These are phyloP conservation scores for Timema podura DNA, from an alignment of 2,888 invertebrate species.

Conservation along the genomic window DNA sequence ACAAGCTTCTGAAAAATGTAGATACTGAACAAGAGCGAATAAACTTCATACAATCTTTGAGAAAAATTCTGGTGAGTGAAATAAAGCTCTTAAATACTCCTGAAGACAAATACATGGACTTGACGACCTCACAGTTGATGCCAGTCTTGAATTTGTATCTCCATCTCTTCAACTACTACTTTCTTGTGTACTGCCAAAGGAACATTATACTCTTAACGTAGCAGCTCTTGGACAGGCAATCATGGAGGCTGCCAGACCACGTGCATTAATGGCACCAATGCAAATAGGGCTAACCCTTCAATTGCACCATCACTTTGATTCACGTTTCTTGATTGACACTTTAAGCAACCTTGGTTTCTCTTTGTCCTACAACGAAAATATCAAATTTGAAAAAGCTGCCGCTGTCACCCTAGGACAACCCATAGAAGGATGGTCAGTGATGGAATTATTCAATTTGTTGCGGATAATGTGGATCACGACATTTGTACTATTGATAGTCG, in stretches of 20 bases:
- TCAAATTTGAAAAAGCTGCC: background rate
- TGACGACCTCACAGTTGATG: conserved; percentile 12
- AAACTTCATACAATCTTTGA: conserved; percentile 3
- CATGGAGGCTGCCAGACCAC: conserved; percentile 22
- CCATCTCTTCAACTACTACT: background rate
- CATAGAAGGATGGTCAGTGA: background rate
- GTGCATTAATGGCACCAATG: conserved; percentile 17
- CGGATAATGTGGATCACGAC: conserved; percentile 7
- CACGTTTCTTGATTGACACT: conserved; percentile 25
- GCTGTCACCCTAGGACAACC: background rate
- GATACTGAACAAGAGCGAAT: conserved; percentile 14
- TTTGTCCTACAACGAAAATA: background rate
- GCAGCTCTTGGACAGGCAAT: conserved; percentile 25
- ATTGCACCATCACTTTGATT: conserved; percentile 27
- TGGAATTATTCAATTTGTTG: background rate
- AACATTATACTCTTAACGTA: conserved; percentile 15
- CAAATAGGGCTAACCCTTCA: conserved; percentile 27
- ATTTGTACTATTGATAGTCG: background rate
- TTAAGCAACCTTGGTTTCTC: background rate
- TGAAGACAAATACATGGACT: conserved; percentile 2
- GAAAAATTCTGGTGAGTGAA: background rate
- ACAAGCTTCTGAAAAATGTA: conserved; percentile 5
- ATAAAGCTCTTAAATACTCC: conserved; percentile 1
- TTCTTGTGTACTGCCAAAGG: conserved; percentile 1
- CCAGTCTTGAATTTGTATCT: conserved; percentile 10